Conservation (phyloP, 1,140 invertebrate species). For the Aphelinus atriplicis region DNA sequence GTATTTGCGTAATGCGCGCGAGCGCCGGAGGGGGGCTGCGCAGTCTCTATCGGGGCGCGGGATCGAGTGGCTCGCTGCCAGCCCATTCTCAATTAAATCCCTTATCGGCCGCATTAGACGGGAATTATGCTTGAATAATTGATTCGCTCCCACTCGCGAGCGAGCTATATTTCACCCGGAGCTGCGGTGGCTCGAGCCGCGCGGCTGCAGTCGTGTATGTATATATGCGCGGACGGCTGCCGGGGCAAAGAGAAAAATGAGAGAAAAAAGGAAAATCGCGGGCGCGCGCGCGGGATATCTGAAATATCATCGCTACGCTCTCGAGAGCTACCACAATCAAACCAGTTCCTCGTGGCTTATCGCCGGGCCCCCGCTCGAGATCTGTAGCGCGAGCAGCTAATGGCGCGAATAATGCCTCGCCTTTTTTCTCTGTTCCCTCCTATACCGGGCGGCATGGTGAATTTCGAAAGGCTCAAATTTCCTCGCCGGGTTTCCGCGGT, state of each 20-base stretch:
- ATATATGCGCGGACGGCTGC: too few species aligned
- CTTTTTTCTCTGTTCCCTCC: constrained; percentile 34
- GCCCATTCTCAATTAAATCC: constrained; percentile 17
- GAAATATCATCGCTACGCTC: constrained; percentile 35
- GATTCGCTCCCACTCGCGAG: constrained; percentile 7
- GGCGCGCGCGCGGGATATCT: constrained; percentile 9
- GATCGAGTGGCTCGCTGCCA: too few species aligned
- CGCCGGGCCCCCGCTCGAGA: not conserved
- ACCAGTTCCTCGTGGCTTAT: constrained; percentile 23
- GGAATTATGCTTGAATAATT: constrained; percentile 28
- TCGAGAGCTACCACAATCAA: constrained; percentile 22
- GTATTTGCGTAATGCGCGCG: constrained; percentile 12
- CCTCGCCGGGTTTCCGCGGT: too few species aligned
- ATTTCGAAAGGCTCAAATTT: too few species aligned
- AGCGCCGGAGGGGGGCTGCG: too few species aligned
- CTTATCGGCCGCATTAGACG: constrained; percentile 27
- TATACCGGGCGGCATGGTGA: too few species aligned
- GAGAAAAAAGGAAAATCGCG: not conserved
- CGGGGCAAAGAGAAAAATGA: not conserved
- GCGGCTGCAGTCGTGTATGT: too few species aligned
- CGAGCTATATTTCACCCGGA: too few species aligned
- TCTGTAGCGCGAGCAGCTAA: constrained; percentile 36
- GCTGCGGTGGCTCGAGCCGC: too few species aligned
- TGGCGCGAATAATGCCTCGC: constrained; percentile 51
- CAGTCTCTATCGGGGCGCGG: too few species aligned